Evolutionary conservation across 2,888 invertebrate species (phyloP).

Genomic region (Cataglyphis rosenhaueri): DNA sequence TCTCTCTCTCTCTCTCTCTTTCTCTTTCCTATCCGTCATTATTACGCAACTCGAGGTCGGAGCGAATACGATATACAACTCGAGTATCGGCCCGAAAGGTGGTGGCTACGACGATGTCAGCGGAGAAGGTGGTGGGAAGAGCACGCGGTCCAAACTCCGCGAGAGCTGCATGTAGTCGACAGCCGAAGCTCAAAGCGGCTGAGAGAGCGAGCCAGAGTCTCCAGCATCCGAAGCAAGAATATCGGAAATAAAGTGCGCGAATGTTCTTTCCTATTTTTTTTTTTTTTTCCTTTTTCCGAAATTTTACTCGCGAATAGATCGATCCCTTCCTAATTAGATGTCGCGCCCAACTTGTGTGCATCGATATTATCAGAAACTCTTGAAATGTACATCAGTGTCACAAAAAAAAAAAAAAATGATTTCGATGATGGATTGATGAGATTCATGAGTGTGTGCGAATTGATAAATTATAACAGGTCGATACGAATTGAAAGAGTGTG

Average conservation of each 20-base stretch:
- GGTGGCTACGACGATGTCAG: slow-evolving; percentile 35
- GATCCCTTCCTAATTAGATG: slow-evolving; percentile 3
- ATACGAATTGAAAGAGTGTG: neutral
- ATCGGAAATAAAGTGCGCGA: neutral
- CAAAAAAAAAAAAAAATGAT: neutral
- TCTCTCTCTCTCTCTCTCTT: slow-evolving; percentile 6
- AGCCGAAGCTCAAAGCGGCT: slow-evolving; percentile 51
- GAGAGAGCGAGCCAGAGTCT: slow-evolving; percentile 71
- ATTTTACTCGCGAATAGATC: neutral
- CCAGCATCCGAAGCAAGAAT: slow-evolving; percentile 44
- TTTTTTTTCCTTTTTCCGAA: neutral
- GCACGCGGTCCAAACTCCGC: slow-evolving; percentile 73
- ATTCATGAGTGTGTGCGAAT: slow-evolving; percentile 14
- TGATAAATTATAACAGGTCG: neutral
- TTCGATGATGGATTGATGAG: slow-evolving; percentile 3
- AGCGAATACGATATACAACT: slow-evolving; percentile 31
- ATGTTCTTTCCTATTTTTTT: neutral
- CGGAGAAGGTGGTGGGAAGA: slow-evolving; percentile 70
- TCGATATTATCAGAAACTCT: neutral
- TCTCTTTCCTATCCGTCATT: slow-evolving; percentile 6
- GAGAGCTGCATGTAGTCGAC: slow-evolving; percentile 58
- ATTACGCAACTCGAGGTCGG: slow-evolving; percentile 37
- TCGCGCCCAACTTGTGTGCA: neutral
- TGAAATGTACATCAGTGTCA: neutral
- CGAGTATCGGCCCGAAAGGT: slow-evolving; percentile 40